These are phyloP conservation scores for Hippocampus zosterae DNA, from an alignment of 2,113 vertebrate species.

Conservation along the genomic window DNA sequence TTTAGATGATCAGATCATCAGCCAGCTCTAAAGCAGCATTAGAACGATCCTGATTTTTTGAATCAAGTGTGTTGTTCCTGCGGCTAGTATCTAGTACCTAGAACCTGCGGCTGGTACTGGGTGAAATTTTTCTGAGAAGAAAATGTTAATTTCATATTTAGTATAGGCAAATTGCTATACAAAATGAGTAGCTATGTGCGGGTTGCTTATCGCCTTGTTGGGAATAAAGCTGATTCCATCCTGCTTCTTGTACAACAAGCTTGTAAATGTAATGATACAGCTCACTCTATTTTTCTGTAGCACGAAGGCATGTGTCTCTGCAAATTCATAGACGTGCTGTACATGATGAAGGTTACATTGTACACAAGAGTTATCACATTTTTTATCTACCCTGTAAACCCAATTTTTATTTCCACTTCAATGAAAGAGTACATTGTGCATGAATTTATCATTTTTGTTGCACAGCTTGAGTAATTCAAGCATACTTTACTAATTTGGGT, in stretches of 20 bases:
- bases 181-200: constrained; percentile 65
- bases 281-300: constrained; percentile 55
- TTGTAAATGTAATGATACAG: constrained; percentile 61
- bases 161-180: constrained; percentile 63
- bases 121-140: constrained; percentile 34
- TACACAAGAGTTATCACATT: constrained; percentile 22
- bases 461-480: too few relatives aligned
- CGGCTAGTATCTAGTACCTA: too few relatives aligned
- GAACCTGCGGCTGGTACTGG: constrained; percentile 20
- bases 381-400: background rate
- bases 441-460: too few relatives aligned
- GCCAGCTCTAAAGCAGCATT: too few relatives aligned
- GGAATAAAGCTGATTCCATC: constrained; percentile 70
- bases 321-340: constrained; percentile 28
- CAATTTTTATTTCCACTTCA: too few relatives aligned
- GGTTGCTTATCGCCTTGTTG: constrained; percentile 62
- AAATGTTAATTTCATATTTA: constrained; percentile 57
- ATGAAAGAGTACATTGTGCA: too few relatives aligned
- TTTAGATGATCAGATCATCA: too few relatives aligned
- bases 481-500: too few relatives aligned
- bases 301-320: constrained; percentile 35
- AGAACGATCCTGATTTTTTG: too few relatives aligned
- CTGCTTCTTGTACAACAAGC: constrained; percentile 63
- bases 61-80: too few relatives aligned
- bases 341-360: constrained; percentile 42